Conservation (phyloP, 2,113 vertebrate species). For the Nibea coibor region DNA sequence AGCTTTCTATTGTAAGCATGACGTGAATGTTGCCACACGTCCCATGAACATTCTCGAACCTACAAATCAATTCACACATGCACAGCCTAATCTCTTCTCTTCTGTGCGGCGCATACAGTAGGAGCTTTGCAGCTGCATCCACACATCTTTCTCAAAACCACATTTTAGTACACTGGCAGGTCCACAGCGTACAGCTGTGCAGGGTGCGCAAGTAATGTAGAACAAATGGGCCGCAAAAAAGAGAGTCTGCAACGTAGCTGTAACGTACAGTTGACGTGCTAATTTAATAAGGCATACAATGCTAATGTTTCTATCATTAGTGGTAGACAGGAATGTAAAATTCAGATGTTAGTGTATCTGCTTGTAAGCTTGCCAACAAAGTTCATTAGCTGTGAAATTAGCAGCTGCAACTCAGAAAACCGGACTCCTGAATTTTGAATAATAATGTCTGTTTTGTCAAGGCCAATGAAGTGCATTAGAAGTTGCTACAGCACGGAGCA, state of each 20-base stretch:
- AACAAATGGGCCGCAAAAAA: background rate
- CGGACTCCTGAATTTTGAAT: background rate
- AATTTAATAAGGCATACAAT: background rate
- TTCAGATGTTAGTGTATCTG: background rate
- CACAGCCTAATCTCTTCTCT: conserved; percentile 10
- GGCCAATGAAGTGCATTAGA: too few species aligned
- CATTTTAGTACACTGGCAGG: background rate
- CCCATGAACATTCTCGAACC: conserved; percentile 21
- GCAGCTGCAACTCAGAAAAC: background rate
- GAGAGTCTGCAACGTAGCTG: background rate
- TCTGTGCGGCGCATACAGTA: background rate
- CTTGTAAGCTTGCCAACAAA: background rate
- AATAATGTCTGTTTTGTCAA: background rate
- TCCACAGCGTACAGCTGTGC: background rate
- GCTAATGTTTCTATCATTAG: background rate
- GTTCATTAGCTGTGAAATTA: background rate
- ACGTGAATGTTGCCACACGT: conserved; percentile 50
- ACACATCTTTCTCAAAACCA: background rate
- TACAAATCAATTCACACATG: conserved; percentile 51
- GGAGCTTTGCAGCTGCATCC: background rate
- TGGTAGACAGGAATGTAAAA: background rate
- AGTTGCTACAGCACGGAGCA: background rate
- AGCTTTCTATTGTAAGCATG: conserved; percentile 62
- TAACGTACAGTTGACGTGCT: background rate
- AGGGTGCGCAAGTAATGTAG: background rate